A percentile compares a stretch with the other conserved stretches of the same genome.
These are phyloP conservation scores for Cherax destructor DNA, from an alignment of 1,140 invertebrate species.

Conservation along the genomic window DNA sequence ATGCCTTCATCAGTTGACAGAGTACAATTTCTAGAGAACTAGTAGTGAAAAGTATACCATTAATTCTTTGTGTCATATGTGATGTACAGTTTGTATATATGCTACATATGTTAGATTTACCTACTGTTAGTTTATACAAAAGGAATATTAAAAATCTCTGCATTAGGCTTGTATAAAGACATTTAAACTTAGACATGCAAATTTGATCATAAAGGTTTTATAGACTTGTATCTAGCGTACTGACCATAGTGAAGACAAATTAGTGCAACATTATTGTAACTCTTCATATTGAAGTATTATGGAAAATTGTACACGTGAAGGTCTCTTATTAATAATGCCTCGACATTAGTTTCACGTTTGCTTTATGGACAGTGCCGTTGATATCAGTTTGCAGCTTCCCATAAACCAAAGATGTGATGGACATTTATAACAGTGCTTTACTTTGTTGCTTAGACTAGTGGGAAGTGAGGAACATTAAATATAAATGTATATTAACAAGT, in stretches of 20 bases:
- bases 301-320: not conserved
- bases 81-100: too few species aligned
- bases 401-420: not conserved
- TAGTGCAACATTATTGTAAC: not conserved
- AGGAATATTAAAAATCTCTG: too few species aligned
- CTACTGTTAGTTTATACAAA: too few species aligned
- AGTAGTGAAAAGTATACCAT: too few species aligned
- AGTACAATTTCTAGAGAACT: too few species aligned
- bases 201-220: not conserved
- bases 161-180: too few species aligned
- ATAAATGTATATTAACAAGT: not conserved
- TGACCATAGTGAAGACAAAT: not conserved
- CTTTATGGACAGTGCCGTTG: not conserved
- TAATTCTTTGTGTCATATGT: too few species aligned
- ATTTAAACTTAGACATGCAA: too few species aligned
- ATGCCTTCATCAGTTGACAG: too few species aligned
- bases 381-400: not conserved
- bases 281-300: not conserved
- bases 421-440: not conserved
- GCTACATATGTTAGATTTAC: too few species aligned
- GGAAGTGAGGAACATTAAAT: not conserved
- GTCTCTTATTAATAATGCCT: not conserved
- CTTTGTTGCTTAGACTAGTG: not conserved
- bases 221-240: not conserved
- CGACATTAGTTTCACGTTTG: not conserved